These are phyloP conservation scores for Micromys minutus DNA, from an alignment of 2,113 vertebrate species.

Conservation along the genomic window DNA sequence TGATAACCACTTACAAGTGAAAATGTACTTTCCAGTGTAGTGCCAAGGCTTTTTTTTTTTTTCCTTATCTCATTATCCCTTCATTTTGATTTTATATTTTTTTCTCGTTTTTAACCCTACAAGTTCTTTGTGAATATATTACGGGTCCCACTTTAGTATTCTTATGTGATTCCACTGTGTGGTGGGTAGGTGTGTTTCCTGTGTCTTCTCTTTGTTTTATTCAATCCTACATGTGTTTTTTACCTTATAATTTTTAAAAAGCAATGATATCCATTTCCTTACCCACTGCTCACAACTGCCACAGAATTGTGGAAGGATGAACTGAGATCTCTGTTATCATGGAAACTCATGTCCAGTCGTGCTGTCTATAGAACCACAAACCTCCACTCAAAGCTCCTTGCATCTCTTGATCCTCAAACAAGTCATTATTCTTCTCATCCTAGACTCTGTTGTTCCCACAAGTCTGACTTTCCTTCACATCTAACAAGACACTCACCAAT, in stretches of 20 bases:
- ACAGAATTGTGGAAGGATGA: constrained; percentile 9
- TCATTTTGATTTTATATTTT: not conserved
- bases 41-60: not conserved
- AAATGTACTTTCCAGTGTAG: not conserved
- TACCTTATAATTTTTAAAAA: not conserved
- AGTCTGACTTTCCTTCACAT: not conserved
- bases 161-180: not conserved
- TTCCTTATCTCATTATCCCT: not conserved
- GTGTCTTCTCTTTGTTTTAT: not conserved
- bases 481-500: not conserved
- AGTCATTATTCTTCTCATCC: not conserved
- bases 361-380: not conserved
- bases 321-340: not conserved
- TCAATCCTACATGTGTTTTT: not conserved
- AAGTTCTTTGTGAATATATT: not conserved
- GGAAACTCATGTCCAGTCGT: not conserved
- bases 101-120: not conserved
- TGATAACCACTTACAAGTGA: not conserved
- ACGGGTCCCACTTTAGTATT: not conserved
- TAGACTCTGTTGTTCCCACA: not conserved
- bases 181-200: not conserved
- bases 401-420: not conserved
- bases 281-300: not conserved
- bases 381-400: not conserved
- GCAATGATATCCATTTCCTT: not conserved